phyloP scores from a whole-genome alignment of 2,797 vertebrate species.

The Myotis myotis region DNA sequence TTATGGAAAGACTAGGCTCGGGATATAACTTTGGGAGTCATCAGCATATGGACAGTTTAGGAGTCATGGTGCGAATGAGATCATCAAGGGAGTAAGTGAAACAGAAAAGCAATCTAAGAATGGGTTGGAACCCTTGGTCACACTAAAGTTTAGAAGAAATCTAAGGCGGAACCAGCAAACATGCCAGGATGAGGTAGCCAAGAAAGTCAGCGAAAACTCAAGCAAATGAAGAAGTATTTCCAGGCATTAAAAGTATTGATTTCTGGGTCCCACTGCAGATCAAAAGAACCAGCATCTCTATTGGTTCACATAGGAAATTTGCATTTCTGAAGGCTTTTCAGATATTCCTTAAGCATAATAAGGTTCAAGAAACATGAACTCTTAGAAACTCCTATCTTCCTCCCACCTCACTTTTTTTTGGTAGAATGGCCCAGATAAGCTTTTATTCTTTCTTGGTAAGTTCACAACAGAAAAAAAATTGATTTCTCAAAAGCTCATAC shows the following conservation, averaged over 20 bases:
- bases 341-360: background rate
- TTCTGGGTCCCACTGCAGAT: background rate
- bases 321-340: background rate
- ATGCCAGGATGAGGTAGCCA: background rate
- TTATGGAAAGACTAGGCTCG: background rate
- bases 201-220: background rate
- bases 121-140: background rate
- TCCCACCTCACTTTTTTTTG: background rate
- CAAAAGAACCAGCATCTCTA: background rate
- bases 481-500: background rate
- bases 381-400: background rate
- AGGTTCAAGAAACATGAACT: background rate
- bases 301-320: background rate
- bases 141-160: background rate
- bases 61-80: background rate
- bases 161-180: background rate
- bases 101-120: background rate
- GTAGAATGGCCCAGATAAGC: background rate
- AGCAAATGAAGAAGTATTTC: background rate
- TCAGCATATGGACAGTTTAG: background rate
- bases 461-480: background rate
- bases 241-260: background rate
- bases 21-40: background rate
- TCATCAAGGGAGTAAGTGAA: background rate
- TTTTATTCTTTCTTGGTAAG: background rate